phyloP scores from a whole-genome alignment of 2,113 vertebrate genomes.

The Alosa alosa region DNA sequence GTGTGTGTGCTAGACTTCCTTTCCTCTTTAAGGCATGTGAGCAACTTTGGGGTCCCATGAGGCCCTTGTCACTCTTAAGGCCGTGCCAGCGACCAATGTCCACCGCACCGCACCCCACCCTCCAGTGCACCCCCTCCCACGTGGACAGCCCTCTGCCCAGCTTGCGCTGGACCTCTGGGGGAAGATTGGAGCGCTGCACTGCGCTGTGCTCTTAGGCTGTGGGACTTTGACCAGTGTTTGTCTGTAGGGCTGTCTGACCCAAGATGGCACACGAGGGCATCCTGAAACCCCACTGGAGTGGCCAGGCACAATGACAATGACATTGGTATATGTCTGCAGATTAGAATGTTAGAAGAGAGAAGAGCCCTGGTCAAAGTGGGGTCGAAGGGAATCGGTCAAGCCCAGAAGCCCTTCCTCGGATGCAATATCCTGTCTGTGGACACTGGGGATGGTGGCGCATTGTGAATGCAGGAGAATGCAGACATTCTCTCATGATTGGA shows the following conservation, averaged over 20 bases:
- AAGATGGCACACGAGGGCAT: not conserved
- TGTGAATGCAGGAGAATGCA: not conserved
- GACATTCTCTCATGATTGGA: constrained; percentile 11
- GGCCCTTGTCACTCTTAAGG: not conserved
- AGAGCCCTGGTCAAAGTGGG: not conserved
- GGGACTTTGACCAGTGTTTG: not conserved
- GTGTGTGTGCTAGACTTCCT: constrained; percentile 25
- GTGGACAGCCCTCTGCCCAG: not conserved
- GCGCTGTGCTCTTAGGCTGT: not conserved
- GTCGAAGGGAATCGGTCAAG: not conserved
- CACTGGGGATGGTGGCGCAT: constrained; percentile 11
- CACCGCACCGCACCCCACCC: not conserved
- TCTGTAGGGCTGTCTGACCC: not conserved
- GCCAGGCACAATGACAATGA: constrained; percentile 45
- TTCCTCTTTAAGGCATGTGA: not conserved
- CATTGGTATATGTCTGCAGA: constrained; percentile 41
- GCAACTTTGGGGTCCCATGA: not conserved
- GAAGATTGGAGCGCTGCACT: not conserved
- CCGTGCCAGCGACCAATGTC: not conserved
- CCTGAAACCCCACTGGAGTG: not conserved
- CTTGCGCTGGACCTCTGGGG: not conserved
- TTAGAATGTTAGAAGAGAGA: constrained; percentile 24
- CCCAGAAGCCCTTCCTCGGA: constrained; percentile 8
- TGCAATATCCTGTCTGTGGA: constrained; percentile 5
- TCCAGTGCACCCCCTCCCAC: not conserved